Conservation (phyloP, 2,113 vertebrate species). For the Pelodiscus sinensis region DNA sequence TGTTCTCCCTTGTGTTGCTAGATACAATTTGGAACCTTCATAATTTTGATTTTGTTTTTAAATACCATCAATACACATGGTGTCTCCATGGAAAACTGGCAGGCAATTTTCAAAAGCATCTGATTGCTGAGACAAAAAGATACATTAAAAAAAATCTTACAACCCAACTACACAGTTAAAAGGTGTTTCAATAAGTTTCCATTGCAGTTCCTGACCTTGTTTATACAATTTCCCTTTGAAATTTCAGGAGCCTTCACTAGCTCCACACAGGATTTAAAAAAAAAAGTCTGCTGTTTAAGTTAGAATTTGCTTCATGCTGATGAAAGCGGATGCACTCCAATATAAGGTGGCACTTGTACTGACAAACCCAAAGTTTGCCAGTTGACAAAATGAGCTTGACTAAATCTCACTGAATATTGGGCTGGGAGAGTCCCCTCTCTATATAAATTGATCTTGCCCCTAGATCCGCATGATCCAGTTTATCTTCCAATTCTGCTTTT, state of each 20-base stretch:
- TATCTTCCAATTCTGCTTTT: slow-evolving; percentile 20
- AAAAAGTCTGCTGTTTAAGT: slow-evolving; percentile 16
- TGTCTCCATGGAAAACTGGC: not conserved
- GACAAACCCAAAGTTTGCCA: slow-evolving; percentile 24
- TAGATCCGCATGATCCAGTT: slow-evolving; percentile 6
- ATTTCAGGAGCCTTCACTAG: slow-evolving; percentile 40
- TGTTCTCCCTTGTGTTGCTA: not conserved
- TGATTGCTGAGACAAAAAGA: not conserved
- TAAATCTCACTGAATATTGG: not conserved
- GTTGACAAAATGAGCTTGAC: not conserved
- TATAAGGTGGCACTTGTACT: slow-evolving; percentile 23
- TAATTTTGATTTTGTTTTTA: not conserved
- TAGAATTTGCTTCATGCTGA: not conserved
- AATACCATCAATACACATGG: not conserved
- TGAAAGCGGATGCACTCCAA: not conserved
- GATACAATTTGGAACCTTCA: not conserved
- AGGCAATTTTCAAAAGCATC: not conserved
- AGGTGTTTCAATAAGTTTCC: slow-evolving; percentile 52
- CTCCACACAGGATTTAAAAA: not conserved
- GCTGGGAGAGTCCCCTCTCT: not conserved
- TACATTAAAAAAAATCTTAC: not conserved
- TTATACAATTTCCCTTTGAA: slow-evolving; percentile 63
- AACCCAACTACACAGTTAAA: slow-evolving; percentile 43
- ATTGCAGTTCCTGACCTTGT: slow-evolving; percentile 47
- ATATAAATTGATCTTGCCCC: not conserved